Evolutionary conservation across 2,888 invertebrate genomes (phyloP), one percentile per base, ranked within the genome.

Genomic region (Antheraea assamensis): DNA sequence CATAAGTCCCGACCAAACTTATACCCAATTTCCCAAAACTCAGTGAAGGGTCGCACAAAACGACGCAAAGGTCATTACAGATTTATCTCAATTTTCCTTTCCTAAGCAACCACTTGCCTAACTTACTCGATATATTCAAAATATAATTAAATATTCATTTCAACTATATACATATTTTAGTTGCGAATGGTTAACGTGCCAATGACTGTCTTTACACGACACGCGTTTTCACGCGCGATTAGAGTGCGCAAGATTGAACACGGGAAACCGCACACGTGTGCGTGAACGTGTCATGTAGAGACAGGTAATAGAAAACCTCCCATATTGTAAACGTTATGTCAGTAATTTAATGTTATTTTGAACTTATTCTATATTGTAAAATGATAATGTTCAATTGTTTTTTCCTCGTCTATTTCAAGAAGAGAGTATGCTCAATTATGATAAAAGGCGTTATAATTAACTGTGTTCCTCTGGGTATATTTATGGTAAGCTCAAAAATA

Each of bases 11-110:
- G 4, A 58, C 7, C 8, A 24, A 58, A 30, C 61, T 17, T 64
- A 64, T 30, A 64, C 17, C 76, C 78, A 84, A 81, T 85, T 83
- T 83, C 73, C 79, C 83, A 77, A 84, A 86, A 87, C 85, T 86
- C 83, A 75, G 78, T 77, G 78, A 80, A 80, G 80, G 80, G 80
- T 78, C 77, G 77, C 76, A 79, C 79, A 77, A 81, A 83, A 80
- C 77, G 75, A 72, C 78, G 73, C 66, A 81, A 79, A 81, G 81
- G 82, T 81, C 80, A 64, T 64, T 64, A 64, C 21, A 64, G 61
- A 64, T 64, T 64, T 64, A 64, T 64, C 61, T 64, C 61, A 64
- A 64, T 64, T 64, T 79, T 75, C 64, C 76, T 78, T 78, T 79
- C 79, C 76, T 76, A 75, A 72, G 68, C 73, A 74, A 76, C 73